Conservation (phyloP, 2,797 vertebrate species). For the Graptemys geographica region DNA sequence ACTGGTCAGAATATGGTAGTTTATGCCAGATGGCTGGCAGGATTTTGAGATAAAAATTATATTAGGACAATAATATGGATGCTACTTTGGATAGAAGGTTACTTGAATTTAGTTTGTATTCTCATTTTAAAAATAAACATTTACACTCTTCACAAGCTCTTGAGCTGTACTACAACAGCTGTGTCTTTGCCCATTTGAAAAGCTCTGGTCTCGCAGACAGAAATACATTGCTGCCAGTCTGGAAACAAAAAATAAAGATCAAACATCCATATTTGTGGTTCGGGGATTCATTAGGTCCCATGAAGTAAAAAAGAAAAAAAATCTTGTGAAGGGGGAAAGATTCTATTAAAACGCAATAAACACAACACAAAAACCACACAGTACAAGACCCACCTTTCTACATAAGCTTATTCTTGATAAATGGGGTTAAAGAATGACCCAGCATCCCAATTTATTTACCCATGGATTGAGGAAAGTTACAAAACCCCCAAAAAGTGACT, state of each 20-base stretch:
- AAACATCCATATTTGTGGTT: conserved; percentile 66
- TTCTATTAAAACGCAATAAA: background rate
- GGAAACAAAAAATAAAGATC: conserved; percentile 58
- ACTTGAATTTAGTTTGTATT: conserved; percentile 75
- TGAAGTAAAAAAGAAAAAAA: conserved; percentile 53
- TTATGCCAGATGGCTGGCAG: conserved; percentile 68
- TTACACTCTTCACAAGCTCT: conserved; percentile 32
- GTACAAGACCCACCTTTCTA: background rate
- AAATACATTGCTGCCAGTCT: conserved; percentile 15
- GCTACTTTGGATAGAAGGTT: conserved; percentile 63
- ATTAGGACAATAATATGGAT: conserved; percentile 63
- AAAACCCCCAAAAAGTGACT: background rate
- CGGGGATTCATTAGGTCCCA: conserved; percentile 30
- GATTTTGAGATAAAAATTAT: conserved; percentile 69
- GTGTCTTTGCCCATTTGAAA: conserved; percentile 38
- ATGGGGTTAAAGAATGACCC: background rate
- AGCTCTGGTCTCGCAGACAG: conserved; percentile 31
- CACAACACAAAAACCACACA: background rate
- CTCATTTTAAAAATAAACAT: conserved; percentile 55
- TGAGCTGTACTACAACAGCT: conserved; percentile 53
- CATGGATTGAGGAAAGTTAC: conserved; percentile 9
- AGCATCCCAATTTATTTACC: background rate
- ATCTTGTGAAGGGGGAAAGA: conserved; percentile 40
- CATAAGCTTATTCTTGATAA: background rate
- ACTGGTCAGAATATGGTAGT: conserved; percentile 70